Conservation (phyloP, 1,140 invertebrate genomes). For the Pomacea maculata region DNA sequence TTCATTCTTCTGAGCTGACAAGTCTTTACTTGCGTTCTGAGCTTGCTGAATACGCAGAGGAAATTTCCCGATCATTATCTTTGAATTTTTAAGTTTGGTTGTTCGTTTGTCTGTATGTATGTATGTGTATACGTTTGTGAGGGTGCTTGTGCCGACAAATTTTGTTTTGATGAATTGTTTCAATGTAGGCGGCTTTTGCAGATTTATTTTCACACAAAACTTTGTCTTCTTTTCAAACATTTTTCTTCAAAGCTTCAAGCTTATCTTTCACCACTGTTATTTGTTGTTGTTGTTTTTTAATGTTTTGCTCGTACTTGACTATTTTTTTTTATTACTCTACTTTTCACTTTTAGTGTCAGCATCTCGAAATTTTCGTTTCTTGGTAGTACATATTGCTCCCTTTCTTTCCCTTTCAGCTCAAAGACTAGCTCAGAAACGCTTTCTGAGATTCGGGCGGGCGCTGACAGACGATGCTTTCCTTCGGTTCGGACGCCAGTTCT, state of each 20-base stretch:
- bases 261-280: not conserved
- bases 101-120: not conserved
- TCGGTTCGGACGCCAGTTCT: slow-evolving; percentile 32
- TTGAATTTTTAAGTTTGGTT: not conserved
- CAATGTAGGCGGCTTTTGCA: too few relatives aligned
- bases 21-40: not conserved
- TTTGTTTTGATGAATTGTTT: not conserved
- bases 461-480: slow-evolving; percentile 34
- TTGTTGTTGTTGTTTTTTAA: not conserved
- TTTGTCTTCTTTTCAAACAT: too few relatives aligned
- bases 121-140: not conserved
- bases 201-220: too few relatives aligned
- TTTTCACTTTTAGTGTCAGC: not conserved
- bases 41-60: not conserved
- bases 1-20: not conserved
- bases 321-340: not conserved
- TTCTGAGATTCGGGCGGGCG: slow-evolving; percentile 34
- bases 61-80: slow-evolving; percentile 8
- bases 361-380: not conserved
- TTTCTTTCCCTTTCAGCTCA: slow-evolving; percentile 3
- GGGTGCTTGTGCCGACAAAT: not conserved
- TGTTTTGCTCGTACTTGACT: not conserved
- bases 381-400: not conserved
- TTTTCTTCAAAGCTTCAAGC: not conserved
- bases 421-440: slow-evolving; percentile 25